A percentile compares a stretch with the other conserved stretches of the same genome.
Evolutionary conservation across 2,797 vertebrate genomes (phyloP).

Genomic region (Semotilus atromaculatus): DNA sequence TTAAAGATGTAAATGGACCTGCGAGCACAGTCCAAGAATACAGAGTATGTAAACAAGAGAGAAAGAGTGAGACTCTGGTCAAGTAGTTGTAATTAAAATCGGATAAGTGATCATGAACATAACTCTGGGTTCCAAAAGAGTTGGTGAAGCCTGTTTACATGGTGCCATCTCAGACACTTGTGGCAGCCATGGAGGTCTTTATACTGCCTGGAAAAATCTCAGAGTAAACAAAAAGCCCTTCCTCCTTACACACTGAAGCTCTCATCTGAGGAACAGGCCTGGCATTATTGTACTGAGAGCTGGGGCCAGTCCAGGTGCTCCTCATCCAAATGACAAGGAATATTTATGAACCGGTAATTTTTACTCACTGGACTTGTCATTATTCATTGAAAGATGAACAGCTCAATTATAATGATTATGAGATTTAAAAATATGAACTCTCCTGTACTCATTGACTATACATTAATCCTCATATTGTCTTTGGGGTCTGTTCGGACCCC

Average conservation of each 20-base stretch:
- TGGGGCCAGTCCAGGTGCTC: conserved; percentile 34
- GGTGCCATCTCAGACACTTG: conserved; percentile 10
- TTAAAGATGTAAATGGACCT: not conserved
- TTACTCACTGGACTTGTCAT: conserved; percentile 6
- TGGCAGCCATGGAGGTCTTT: conserved; percentile 29
- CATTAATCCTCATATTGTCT: not conserved
- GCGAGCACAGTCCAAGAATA: not conserved
- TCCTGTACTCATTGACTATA: not conserved
- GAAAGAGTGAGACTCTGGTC: not conserved
- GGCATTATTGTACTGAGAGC: conserved; percentile 10
- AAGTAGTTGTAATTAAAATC: conserved; percentile 30
- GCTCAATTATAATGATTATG: not conserved
- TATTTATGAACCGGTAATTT: conserved; percentile 43
- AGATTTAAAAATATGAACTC: not conserved
- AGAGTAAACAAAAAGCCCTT: conserved; percentile 16
- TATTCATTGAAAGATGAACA: conserved; percentile 1
- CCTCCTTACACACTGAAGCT: not conserved
- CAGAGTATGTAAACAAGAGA: not conserved
- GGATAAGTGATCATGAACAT: not conserved
- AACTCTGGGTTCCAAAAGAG: not conserved
- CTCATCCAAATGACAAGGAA: conserved; percentile 37
- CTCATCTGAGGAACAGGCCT: conserved; percentile 13
- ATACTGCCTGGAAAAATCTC: conserved; percentile 28
- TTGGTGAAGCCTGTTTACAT: conserved; percentile 8
- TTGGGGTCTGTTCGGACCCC: too few relatives aligned